phyloP scores from a whole-genome alignment of 2,113 vertebrate species.

The Sporophila hypoxantha region DNA sequence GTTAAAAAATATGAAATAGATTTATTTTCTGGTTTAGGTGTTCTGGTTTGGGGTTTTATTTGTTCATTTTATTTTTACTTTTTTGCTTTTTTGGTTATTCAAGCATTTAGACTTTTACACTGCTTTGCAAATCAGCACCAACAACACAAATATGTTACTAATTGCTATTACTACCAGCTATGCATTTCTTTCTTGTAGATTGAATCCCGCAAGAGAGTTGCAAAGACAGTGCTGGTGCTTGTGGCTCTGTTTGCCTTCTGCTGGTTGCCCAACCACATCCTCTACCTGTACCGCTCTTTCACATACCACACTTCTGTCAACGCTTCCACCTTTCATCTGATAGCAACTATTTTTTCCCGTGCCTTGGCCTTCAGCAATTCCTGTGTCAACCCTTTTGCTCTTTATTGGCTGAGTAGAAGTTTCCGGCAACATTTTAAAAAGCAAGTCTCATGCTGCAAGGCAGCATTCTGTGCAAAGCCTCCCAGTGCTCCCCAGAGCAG shows the following conservation, averaged over 20 bases:
- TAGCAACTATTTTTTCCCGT: constrained; percentile 70
- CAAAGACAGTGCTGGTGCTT: constrained; percentile 76
- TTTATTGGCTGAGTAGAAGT: constrained; percentile 79
- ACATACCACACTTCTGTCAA: constrained; percentile 61
- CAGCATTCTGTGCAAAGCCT: not conserved
- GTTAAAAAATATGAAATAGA: not conserved
- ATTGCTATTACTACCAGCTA: not conserved
- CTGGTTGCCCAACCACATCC: constrained; percentile 79
- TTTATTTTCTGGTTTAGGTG: not conserved
- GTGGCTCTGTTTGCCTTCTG: constrained; percentile 78
- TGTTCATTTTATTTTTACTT: not conserved
- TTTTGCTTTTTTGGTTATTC: not conserved
- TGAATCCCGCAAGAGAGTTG: constrained; percentile 79
- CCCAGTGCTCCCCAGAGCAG: constrained; percentile 38
- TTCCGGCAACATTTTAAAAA: constrained; percentile 78
- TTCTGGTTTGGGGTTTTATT: not conserved
- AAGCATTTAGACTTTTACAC: not conserved
- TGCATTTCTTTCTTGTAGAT: constrained; percentile 58
- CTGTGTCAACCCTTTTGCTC: constrained; percentile 77
- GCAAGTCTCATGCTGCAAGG: constrained; percentile 68
- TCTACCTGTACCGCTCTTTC: constrained; percentile 77
- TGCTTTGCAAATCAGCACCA: not conserved
- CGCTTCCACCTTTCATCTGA: constrained; percentile 67
- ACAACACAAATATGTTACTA: not conserved
- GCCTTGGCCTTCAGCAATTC: constrained; percentile 79